phyloP scores from a whole-genome alignment of 2,113 vertebrate species.

The Xenus cinereus region DNA sequence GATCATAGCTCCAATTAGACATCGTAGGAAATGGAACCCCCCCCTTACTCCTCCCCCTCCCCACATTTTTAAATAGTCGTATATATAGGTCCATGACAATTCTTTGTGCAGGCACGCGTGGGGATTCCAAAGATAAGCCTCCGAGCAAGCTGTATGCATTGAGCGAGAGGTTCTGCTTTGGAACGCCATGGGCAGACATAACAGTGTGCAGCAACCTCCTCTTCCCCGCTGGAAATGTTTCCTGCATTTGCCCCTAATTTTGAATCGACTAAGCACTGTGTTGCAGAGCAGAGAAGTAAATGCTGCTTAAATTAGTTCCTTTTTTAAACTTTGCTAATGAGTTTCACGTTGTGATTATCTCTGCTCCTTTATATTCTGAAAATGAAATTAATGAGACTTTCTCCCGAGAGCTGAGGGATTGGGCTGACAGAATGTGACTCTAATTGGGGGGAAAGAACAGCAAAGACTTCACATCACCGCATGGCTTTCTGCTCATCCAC shows the following conservation, averaged over 20 bases:
- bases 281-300: background rate
- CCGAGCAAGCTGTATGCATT: background rate
- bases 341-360: background rate
- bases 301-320: slow-evolving; percentile 6
- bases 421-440: slow-evolving; percentile 36
- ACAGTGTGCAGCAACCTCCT: background rate
- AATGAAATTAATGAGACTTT: slow-evolving; percentile 46
- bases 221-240: background rate
- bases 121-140: background rate
- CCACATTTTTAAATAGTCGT: background rate
- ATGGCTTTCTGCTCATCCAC: slow-evolving; percentile 50
- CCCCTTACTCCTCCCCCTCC: background rate
- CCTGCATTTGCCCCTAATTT: background rate
- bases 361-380: slow-evolving; percentile 30
- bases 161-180: background rate
- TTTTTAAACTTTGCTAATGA: background rate
- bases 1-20: background rate
- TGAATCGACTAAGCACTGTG: accelerated
- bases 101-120: background rate
- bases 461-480: background rate
- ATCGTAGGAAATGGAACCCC: background rate
- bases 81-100: background rate
- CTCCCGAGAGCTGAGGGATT: background rate
- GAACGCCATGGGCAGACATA: background rate
- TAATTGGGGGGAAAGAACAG: slow-evolving; percentile 20